Percentiles rank a stretch among this genome's conserved stretches.
These are phyloP conservation scores for Crematogaster levior DNA, from an alignment of 2,888 invertebrate genomes.

Conservation along the genomic window DNA sequence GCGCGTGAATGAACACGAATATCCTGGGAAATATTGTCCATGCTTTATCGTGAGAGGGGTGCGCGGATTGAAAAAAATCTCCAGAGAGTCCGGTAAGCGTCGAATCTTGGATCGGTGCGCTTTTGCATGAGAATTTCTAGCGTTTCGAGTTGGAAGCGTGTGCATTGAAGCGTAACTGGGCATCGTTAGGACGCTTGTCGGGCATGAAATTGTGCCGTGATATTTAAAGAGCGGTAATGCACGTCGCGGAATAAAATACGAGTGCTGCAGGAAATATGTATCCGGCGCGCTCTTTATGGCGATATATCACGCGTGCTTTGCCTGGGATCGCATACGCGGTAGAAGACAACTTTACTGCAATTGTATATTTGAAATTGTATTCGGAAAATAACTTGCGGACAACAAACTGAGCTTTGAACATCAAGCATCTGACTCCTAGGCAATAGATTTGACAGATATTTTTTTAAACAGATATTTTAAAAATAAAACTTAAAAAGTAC, in stretches of 20 bases:
- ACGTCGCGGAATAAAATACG: conserved; percentile 49
- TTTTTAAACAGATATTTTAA: not conserved
- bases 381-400: conserved; percentile 17
- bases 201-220: conserved; percentile 45
- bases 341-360: conserved; percentile 40
- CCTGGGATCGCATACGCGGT: conserved; percentile 14
- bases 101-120: conserved; percentile 5
- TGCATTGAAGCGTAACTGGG: conserved; percentile 54
- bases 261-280: conserved; percentile 43
- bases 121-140: conserved; percentile 25
- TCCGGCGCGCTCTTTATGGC: conserved; percentile 41
- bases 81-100: conserved; percentile 16
- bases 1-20: conserved; percentile 39
- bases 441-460: not conserved
- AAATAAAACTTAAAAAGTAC: not conserved
- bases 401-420: conserved; percentile 27
- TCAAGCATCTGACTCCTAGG: not conserved
- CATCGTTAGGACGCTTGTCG: conserved; percentile 61
- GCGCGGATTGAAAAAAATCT: conserved; percentile 16
- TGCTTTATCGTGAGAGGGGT: not conserved
- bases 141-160: conserved; percentile 31
- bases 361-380: conserved; percentile 49
- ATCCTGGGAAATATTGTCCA: conserved; percentile 52
- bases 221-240: conserved; percentile 52
- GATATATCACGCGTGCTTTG: conserved; percentile 43